These are phyloP conservation scores for Drosophila anceps DNA, from an alignment of 2,888 invertebrate species.

Conservation along the genomic window DNA sequence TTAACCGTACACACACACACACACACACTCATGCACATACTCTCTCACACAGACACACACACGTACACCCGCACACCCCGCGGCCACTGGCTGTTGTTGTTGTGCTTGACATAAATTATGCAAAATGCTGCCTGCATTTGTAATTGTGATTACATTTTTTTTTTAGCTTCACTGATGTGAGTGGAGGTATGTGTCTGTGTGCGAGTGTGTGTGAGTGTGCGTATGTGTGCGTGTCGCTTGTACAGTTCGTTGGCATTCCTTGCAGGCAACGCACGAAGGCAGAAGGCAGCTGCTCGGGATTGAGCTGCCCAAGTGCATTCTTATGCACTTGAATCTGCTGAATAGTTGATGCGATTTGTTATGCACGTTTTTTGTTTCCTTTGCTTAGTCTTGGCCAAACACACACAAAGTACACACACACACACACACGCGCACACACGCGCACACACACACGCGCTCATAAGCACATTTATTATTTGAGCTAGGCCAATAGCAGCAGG, in stretches of 20 bases:
- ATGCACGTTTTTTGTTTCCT: conserved; percentile 51
- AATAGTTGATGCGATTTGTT: conserved; percentile 73
- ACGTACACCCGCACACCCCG: neutral
- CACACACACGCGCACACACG: no score
- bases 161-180: conserved; percentile 29
- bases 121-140: conserved; percentile 81
- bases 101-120: conserved; percentile 82
- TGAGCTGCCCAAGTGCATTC: conserved; percentile 42
- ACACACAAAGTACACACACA: conserved; percentile 19
- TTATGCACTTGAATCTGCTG: conserved; percentile 54
- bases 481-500: conserved; percentile 37
- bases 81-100: conserved; percentile 50
- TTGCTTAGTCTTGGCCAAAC: conserved; percentile 49
- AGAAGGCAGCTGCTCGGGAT: conserved; percentile 19
- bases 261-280: conserved; percentile 7
- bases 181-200: conserved; percentile 2
- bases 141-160: conserved; percentile 76
- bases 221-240: conserved; percentile 14
- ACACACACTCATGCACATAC: neutral
- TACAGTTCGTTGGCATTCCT: conserved; percentile 43
- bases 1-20: conserved; percentile 6
- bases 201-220: conserved; percentile 17
- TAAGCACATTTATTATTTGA: conserved; percentile 31
- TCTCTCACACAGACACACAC: neutral
- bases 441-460: neutral